phyloP scores from a whole-genome alignment of 2,797 vertebrate species.

The Hipposideros larvatus region DNA sequence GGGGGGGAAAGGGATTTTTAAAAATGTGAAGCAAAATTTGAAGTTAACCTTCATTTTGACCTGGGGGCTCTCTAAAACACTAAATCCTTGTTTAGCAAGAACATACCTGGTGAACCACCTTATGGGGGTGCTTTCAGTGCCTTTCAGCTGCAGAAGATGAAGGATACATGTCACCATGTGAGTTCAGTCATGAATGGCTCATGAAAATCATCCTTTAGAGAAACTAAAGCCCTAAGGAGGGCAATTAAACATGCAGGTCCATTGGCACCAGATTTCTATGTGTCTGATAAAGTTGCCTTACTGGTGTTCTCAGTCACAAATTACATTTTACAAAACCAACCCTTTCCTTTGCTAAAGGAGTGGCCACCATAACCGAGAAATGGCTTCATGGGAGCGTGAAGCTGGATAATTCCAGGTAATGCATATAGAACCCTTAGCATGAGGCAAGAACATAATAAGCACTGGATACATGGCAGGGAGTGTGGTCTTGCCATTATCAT shows the following conservation, averaged over 20 bases:
- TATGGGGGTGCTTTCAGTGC: slow-evolving; percentile 59
- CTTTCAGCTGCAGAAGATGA: slow-evolving; percentile 66
- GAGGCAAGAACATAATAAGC: background rate
- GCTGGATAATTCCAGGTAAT: background rate
- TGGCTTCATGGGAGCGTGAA: background rate
- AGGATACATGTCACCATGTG: background rate
- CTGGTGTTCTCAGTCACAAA: background rate
- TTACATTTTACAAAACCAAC: background rate
- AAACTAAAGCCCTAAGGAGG: background rate
- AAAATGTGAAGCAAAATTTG: background rate
- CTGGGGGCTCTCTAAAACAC: background rate
- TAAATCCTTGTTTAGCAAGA: background rate
- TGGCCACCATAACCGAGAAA: background rate
- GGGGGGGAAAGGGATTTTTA: background rate
- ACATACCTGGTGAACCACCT: background rate
- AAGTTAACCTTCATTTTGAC: background rate
- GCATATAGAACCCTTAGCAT: background rate
- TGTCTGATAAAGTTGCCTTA: background rate
- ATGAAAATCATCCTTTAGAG: background rate
- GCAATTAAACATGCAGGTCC: background rate
- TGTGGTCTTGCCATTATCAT: background rate
- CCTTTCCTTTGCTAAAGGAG: background rate
- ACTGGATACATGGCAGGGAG: background rate
- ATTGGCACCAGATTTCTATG: background rate
- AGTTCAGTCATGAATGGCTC: slow-evolving; percentile 65